Base-by-base conservation (phyloP, 2,888 invertebrate genomes). In the Argyra leucocephala region DNA sequence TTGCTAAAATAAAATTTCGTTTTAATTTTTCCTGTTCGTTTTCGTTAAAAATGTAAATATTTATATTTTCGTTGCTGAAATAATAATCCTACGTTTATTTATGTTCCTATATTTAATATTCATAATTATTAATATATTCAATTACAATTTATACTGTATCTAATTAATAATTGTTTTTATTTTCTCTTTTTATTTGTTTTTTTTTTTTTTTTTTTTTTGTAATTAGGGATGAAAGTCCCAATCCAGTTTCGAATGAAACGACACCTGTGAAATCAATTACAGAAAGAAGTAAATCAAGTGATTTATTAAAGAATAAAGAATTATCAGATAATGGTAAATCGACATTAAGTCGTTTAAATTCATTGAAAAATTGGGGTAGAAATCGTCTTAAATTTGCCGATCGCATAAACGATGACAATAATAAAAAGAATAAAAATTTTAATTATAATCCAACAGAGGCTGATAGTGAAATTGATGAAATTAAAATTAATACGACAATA, bases 341-440 rank as follows among this genome's bases (percentile, higher is more conserved):
- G 83, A 86, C 80, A 80, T 83, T 78, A 69, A 77, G 78, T 12
- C 75, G 79, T 31, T 89, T 93, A 77, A 90, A 90, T 77, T 88
- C 88, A 26, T 80, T 93, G 66, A 91, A 90, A 77, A 89, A 90
- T 75, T 93, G 92, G 92, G 90, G 92, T 66, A 88, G 88, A 75
- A 90, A 86, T 73, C 84, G 90, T 71, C 83, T 92, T 76, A 85
- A 84, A 76, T 82, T 90, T 91, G 74, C 87, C 87, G 61, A 48
- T 76, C 82, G 78, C 78, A 84, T 81, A 74, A 81, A 78, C 73
- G 80, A 81, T 72, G 80, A 78, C 72, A 81, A 81, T 70, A 77
- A 76, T 59, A 73, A 76, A 26, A 66, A 70, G 37, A 59, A 62
- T 23, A 70, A 65, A 23, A 62, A 63, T n/a, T 58, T 64, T 48